A percentile compares a stretch with the other conserved stretches of the same genome.
Evolutionary conservation across 2,797 vertebrate species (phyloP).

Genomic region (Thunnus albacares): DNA sequence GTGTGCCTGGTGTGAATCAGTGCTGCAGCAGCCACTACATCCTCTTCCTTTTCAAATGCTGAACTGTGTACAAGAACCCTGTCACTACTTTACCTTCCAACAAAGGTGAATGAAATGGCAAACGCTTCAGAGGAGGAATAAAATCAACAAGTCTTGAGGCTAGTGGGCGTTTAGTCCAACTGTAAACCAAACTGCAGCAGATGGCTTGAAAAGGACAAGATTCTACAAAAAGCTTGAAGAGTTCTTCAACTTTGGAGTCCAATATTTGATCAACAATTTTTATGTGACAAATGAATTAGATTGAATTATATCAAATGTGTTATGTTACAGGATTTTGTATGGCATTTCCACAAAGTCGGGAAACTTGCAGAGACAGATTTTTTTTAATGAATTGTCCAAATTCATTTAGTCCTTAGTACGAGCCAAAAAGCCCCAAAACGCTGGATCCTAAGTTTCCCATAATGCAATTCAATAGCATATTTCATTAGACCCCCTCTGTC

Average conservation of each 20-base stretch:
- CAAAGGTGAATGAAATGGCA: background rate
- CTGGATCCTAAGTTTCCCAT: background rate
- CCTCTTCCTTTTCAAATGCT: background rate
- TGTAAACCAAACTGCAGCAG: background rate
- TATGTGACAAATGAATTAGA: background rate
- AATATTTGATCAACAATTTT: background rate
- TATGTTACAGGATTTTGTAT: too few relatives aligned
- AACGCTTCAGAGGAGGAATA: conserved; percentile 9
- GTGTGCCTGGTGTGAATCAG: conserved; percentile 1
- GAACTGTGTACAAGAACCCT: background rate
- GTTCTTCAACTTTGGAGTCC: background rate
- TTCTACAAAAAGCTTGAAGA: background rate
- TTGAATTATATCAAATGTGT: background rate
- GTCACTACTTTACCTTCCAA: background rate
- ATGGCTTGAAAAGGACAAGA: background rate
- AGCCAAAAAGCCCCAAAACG: background rate
- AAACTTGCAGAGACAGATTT: too few relatives aligned
- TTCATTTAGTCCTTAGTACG: too few relatives aligned
- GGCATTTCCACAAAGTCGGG: too few relatives aligned
- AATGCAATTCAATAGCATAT: background rate
- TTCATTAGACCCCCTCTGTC: background rate
- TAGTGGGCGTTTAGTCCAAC: background rate
- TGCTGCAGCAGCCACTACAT: background rate
- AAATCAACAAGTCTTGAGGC: background rate
- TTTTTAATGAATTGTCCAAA: too few relatives aligned